Conservation (phyloP, 1,140 invertebrate species). For the Macrobrachium nipponense region DNA sequence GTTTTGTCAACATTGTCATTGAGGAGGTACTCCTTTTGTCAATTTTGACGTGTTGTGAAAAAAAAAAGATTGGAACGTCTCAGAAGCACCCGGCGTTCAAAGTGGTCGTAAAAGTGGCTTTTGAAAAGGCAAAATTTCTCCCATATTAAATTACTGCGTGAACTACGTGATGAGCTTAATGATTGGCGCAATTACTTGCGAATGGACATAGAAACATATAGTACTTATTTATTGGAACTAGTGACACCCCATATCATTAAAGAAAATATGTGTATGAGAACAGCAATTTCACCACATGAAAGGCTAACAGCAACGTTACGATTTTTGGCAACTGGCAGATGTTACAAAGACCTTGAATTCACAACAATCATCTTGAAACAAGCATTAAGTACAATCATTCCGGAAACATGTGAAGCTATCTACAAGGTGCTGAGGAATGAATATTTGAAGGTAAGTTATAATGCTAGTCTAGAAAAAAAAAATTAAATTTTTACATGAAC, state of each 20-base stretch:
- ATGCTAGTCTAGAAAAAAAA: constrained; percentile 28
- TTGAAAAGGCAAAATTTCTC: too few species aligned
- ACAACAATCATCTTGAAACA: constrained; percentile 2
- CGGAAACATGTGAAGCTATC: constrained; percentile 25
- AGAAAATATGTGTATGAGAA: constrained; percentile 45
- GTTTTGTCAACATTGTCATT: constrained; percentile 32
- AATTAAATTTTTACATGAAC: constrained; percentile 22
- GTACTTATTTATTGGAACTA: constrained; percentile 34
- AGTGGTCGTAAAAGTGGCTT: constrained; percentile 5
- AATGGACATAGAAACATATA: constrained; percentile 46
- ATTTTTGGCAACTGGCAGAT: constrained; percentile 33
- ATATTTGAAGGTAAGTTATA: constrained; percentile 35
- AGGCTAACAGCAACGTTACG: constrained; percentile 17
- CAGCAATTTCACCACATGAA: constrained; percentile 44
- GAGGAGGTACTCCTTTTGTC: constrained; percentile 36
- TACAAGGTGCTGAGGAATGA: constrained; percentile 26
- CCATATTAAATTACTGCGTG: constrained; percentile 1
- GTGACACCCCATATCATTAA: constrained; percentile 42
- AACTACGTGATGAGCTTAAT: constrained; percentile 16
- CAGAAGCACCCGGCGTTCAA: constrained; percentile 10
- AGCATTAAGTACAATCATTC: constrained; percentile 23
- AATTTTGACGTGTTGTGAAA: constrained; percentile 26
- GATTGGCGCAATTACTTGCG: constrained; percentile 38
- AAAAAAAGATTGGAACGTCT: constrained; percentile 37
- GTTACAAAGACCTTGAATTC: constrained; percentile 23